These are phyloP conservation scores for Apis florea DNA, from an alignment of 1,140 invertebrate genomes.

Conservation along the genomic window DNA sequence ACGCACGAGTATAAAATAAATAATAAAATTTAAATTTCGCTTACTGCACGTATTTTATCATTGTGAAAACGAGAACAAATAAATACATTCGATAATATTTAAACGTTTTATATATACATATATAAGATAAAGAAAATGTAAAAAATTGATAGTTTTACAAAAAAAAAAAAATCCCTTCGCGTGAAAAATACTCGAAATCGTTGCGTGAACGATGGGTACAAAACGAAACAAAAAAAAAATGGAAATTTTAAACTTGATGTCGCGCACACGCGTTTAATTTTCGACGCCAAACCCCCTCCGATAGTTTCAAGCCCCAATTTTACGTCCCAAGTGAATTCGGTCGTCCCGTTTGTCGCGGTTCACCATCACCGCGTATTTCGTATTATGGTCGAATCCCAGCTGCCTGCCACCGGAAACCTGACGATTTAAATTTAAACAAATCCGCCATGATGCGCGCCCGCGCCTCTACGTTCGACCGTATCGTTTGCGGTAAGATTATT, in stretches of 20 bases:
- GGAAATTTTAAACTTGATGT: neutral
- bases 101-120: no score
- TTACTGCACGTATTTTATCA: no score
- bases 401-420: slow-evolving; percentile 23
- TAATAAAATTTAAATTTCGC: no score
- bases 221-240: neutral
- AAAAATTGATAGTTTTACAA: no score
- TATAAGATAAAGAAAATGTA: no score
- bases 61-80: no score
- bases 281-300: neutral
- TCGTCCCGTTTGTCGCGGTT: slow-evolving; percentile 18
- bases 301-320: slow-evolving; percentile 36
- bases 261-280: neutral
- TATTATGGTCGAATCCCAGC: slow-evolving; percentile 22
- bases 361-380: slow-evolving; percentile 31
- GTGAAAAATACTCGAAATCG: no score
- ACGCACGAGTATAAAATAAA: no score
- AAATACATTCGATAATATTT: no score
- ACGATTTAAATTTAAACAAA: slow-evolving; percentile 48
- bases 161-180: no score
- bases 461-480: neutral
- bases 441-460: neutral
- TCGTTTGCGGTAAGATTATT: slow-evolving; percentile 44
- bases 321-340: neutral
- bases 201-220: neutral